Percentiles rank a stretch among this genome's conserved stretches.
These are phyloP conservation scores for Lepidurus couesii DNA, from an alignment of 1,140 invertebrate species.

Conservation along the genomic window DNA sequence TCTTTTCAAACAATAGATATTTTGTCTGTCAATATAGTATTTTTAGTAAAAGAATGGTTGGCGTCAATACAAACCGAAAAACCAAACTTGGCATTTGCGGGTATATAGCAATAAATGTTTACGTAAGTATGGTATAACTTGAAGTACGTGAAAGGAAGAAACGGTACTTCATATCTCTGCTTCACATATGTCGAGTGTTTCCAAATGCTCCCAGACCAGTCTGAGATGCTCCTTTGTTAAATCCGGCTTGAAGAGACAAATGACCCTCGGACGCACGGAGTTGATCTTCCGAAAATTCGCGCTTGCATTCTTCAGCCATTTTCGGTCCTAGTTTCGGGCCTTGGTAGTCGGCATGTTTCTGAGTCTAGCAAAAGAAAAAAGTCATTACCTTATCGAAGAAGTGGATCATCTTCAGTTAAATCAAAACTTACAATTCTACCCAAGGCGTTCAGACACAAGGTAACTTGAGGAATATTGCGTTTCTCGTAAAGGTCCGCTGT, in stretches of 20 bases:
- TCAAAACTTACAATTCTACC: slow-evolving; percentile 74
- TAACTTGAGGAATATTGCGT: slow-evolving; percentile 93
- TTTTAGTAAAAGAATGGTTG: no score
- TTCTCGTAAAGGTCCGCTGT: slow-evolving; percentile 95
- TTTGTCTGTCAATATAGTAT: no score
- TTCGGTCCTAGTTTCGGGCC: slow-evolving; percentile 87
- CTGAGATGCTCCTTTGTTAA: slow-evolving; percentile 86
- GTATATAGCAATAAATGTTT: no score
- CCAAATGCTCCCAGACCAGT: slow-evolving; percentile 83
- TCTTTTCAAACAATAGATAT: not conserved
- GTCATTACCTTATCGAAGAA: not conserved
- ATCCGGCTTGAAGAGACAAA: slow-evolving; percentile 92
- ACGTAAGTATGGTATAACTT: no score
- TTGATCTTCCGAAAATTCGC: slow-evolving; percentile 91
- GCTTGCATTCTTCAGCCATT: slow-evolving; percentile 89
- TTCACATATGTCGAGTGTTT: slow-evolving; percentile 91
- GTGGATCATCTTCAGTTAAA: no score
- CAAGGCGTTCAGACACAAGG: slow-evolving; percentile 78
- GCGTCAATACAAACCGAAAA: no score
- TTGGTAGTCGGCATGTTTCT: slow-evolving; percentile 87
- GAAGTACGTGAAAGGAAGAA: no score
- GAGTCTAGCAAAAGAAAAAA: slow-evolving; percentile 57
- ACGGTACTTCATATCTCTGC: no score
- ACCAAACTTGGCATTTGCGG: no score
- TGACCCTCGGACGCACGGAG: slow-evolving; percentile 82